Conservation (phyloP, 1,140 invertebrate species). For the Eurosta solidaginis region DNA sequence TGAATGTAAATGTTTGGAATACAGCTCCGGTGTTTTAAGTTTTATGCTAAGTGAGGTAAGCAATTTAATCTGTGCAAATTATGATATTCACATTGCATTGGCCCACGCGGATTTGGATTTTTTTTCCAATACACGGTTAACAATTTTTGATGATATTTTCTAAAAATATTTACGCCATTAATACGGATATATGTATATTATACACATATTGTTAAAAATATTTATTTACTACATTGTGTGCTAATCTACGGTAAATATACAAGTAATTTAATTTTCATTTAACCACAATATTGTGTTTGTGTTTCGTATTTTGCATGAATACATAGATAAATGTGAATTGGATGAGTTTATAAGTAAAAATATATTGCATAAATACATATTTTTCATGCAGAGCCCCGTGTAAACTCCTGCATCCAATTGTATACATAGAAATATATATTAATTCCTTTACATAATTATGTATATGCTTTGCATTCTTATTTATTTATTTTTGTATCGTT, state of each 20-base stretch:
- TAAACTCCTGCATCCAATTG: conserved; percentile 15
- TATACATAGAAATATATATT: conserved; percentile 35
- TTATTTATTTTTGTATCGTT: conserved; percentile 15
- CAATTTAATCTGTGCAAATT: not conserved
- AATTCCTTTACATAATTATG: conserved; percentile 29
- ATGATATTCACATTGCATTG: conserved; percentile 1
- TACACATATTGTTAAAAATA: no score
- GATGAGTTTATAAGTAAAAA: not conserved
- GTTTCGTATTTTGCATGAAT: conserved; percentile 16
- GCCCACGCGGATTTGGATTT: not conserved
- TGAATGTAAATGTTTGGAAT: no score
- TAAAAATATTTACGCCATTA: not conserved
- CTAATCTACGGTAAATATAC: conserved; percentile 13
- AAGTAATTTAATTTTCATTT: not conserved
- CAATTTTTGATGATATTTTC: conserved; percentile 33
- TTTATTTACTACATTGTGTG: conserved; percentile 6
- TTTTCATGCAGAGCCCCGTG: conserved; percentile 1
- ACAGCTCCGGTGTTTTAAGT: no score
- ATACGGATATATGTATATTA: not conserved
- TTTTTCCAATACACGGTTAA: not conserved
- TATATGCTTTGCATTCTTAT: conserved; percentile 20
- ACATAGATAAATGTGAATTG: conserved; percentile 8
- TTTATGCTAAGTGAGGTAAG: not conserved
- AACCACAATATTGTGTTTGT: conserved; percentile 25
- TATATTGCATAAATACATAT: not conserved